Evolutionary conservation across 2,888 invertebrate genomes (phyloP).

Genomic region (Lutraria lutraria): DNA sequence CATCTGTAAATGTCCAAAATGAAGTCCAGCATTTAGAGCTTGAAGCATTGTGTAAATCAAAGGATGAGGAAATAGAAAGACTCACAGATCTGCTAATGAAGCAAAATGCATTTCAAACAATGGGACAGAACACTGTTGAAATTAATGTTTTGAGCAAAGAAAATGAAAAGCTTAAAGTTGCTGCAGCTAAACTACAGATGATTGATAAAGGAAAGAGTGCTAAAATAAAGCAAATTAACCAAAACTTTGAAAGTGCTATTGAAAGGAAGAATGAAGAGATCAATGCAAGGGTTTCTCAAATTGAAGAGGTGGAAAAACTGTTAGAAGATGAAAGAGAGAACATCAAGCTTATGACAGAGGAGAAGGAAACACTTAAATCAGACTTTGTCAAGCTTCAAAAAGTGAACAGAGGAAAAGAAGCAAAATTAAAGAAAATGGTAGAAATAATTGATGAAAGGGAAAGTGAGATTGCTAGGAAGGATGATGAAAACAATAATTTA

Average conservation of each 20-base stretch:
- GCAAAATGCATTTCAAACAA: conserved; percentile 7
- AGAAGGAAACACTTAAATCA: conserved; percentile 62
- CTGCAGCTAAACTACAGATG: conserved; percentile 55
- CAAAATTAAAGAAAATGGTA: conserved; percentile 74
- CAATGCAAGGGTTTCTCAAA: conserved; percentile 40
- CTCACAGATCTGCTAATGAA: conserved; percentile 19
- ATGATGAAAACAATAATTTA: conserved; percentile 62
- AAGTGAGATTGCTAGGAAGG: conserved; percentile 57
- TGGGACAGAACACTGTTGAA: conserved; percentile 41
- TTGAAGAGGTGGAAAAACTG: conserved; percentile 51
- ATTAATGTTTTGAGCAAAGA: conserved; percentile 50
- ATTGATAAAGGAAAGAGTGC: conserved; percentile 66
- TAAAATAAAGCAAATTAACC: conserved; percentile 61
- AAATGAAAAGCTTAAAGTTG: conserved; percentile 60
- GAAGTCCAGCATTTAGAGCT: conserved; percentile 45
- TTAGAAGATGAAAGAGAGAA: conserved; percentile 39
- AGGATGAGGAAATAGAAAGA: conserved; percentile 57
- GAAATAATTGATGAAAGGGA: conserved; percentile 67
- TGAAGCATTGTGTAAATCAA: conserved; percentile 48
- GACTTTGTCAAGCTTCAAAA: conserved; percentile 74
- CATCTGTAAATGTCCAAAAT: conserved; percentile 32
- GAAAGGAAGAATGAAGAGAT: conserved; percentile 78
- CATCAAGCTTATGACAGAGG: conserved; percentile 44
- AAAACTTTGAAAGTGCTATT: conserved; percentile 64
- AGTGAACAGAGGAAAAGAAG: conserved; percentile 75